Evolutionary conservation across 2,888 invertebrate genomes (phyloP), one percentile per base, ranked within the genome.

Genomic region (Spodoptera picta): DNA sequence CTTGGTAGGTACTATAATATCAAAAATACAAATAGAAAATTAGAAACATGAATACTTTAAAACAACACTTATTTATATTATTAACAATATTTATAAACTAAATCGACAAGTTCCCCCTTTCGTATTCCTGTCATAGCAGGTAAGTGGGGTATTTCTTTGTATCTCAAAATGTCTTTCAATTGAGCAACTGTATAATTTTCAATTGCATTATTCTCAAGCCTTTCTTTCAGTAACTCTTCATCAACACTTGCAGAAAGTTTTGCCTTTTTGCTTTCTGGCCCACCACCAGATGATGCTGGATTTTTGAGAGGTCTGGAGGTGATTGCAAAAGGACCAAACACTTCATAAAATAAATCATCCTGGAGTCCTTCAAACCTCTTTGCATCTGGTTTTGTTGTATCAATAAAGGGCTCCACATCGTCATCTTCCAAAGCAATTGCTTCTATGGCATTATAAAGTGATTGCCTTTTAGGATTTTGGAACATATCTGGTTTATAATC

Each of bases 391-490:
- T 86, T 90, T 62, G 96, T 96, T 70, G 95, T 94, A 82, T 96
- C 96, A 65, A 84, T 79, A 77, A 95, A 92, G 71, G 95, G 91
- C 65, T 95, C 95, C 14, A 94, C 84, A 51, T 93, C 92, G 59
- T 95, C 94, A 75, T 95, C 91, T 75, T 96, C 95, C 47, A 97
- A 90, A 1, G 97, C 96, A 73, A 96, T 91, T 0, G 96, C 96
- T 86, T 97, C 96, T 31, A 97, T 92, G 75, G 96, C 96, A 19
- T 95, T 90, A 86, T 96, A 96, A 74, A 96, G 91, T 7, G 93
- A 94, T 83, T 97, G 96, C 36, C 96, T 84, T 60, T 92, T 93
- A 0, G 97, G 97, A 88, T 97, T 96, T 82, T 96, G 96, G 89
- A 97, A 96, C 73, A 95, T 93, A 69, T 96, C 95, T 42, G 96